Evolutionary conservation across 1,140 invertebrate genomes (phyloP), one percentile per base, ranked within the genome.

Genomic region (Listronotus bonariensis): DNA sequence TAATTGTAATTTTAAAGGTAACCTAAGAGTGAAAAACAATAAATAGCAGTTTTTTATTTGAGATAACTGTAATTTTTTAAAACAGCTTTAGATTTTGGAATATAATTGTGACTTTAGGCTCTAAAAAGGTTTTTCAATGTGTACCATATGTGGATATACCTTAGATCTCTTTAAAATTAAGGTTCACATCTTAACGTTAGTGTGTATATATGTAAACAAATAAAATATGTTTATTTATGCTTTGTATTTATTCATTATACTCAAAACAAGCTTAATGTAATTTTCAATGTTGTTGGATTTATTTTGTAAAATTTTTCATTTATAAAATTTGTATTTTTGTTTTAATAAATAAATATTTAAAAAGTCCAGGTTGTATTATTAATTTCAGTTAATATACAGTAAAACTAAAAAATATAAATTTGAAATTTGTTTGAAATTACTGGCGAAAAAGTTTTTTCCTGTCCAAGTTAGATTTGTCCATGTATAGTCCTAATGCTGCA

Each of bases 81-180:
- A 45, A 62, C 68, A 48, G 64, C 64, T 67, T 67, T 67, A 65
- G 52, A 58, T 34, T 57, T 42, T 42, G 53, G 56, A 55, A 54
- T 42, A 34, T 36, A 57, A 56, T 59, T 54, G 58, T 58, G 57
- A 65, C 64, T 71, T 74, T 74, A 72, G 71, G 74, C 73, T 73
- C 73, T 75, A 76, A 70, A 72, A 72, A 74, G 70, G 49, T 63
- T 63, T 63, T 75, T 78, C 74, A 75, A 52, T 65, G 74, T 78
- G 76, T 78, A 78, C 72, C 69, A 77, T 77, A 77, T 78, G 76
- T 78, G 74, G 76, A 78, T 78, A 78, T 78, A 72, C 70, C 68
- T 69, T 77, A 77, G 74, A 74, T 74, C 68, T 70, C 68, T 67
- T 67, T 63, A 63, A 57, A 46, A 31, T 52, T 70, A 70, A 61